These are phyloP conservation scores for Norana najaformis DNA, from an alignment of 2,888 invertebrate genomes.

Conservation along the genomic window DNA sequence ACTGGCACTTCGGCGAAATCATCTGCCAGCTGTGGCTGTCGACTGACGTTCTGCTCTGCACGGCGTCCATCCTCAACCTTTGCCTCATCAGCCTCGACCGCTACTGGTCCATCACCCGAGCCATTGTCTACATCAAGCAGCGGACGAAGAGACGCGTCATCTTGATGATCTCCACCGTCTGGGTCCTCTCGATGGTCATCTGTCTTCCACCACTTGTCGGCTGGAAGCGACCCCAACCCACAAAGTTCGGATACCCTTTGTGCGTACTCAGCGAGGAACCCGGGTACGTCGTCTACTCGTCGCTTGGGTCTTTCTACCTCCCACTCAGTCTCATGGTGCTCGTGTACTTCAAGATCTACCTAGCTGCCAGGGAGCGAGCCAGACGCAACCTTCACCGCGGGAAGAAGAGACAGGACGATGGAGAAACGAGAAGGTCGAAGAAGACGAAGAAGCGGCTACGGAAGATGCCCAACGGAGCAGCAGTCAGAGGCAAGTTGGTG, in stretches of 20 bases:
- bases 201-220: conserved; percentile 93
- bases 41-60: conserved; percentile 63
- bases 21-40: conserved; percentile 65
- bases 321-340: conserved; percentile 99
- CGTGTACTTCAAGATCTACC: conserved; percentile 97
- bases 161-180: conserved; percentile 90
- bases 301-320: conserved; percentile 97
- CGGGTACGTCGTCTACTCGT: conserved; percentile 96
- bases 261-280: conserved; percentile 78
- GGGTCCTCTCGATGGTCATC: conserved; percentile 89
- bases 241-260: conserved; percentile 66
- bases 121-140: conserved; percentile 87
- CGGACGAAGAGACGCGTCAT: conserved; percentile 87
- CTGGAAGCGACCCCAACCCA: conserved; percentile 73
- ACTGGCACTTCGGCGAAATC: conserved; percentile 65
- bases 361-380: conserved; percentile 89
- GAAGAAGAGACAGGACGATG: background rate
- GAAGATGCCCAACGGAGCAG: background rate
- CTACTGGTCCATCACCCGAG: conserved; percentile 90
- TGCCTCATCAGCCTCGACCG: conserved; percentile 62
- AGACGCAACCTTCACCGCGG: conserved; percentile 66
- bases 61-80: conserved; percentile 63
- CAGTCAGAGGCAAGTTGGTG: conserved; percentile 5
- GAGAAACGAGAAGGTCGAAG: background rate
- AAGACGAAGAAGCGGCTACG: background rate